Evolutionary conservation across 92 coral and sea anemone genomes (phyloP), one percentile per base, ranked within the genome.

Genomic region (Parazoanthus darwini): DNA sequence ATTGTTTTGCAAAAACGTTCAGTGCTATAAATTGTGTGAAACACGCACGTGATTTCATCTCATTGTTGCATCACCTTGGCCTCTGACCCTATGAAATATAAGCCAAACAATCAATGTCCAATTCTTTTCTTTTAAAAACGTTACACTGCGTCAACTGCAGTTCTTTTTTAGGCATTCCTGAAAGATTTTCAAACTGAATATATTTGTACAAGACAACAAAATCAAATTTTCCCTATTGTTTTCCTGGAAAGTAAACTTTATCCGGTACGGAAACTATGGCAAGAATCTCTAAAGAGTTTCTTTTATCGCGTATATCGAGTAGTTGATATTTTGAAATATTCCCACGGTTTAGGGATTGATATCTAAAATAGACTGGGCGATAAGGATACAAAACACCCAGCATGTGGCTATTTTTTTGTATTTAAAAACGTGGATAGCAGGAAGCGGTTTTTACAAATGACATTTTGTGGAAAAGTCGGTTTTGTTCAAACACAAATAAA

Each of bases 311-410:
- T 37, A 22, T 76, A n/a, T 39, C 35, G 26, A 37, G 43, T 37
- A 22, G 48, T 76, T 42, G 51, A 37, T 76, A 42, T 29, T 6
- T 37, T 23, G 54, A 37, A 76, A 76, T 76, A 76, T 76, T 76
- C 80, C 80, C 80, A 76, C 80, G 80, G 80, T 76, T 76, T 37
- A 20, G 33, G 23, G 20, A n/a, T 39, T 36, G 54, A 39, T 76
- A 37, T 37, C 51, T 4, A 76, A 76, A 76, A 76, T 76, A 76
- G 80, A 76, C 79, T 37, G 46, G 46, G 80, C 51, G 80, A 39
- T 76, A 76, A 76, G 80, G 80, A 36, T 46, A 35, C 42, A 74
- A 9, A 35, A 35, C 39, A 18, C 78, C 78, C 78, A 74, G 78
- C 80, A 38, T 76, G 80, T 76, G 51, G 1, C 23, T 16, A 8